A percentile compares a stretch with the other conserved stretches of the same genome.
phyloP scores from a whole-genome alignment of 1,140 invertebrate species.

The Tenebrio molitor region DNA sequence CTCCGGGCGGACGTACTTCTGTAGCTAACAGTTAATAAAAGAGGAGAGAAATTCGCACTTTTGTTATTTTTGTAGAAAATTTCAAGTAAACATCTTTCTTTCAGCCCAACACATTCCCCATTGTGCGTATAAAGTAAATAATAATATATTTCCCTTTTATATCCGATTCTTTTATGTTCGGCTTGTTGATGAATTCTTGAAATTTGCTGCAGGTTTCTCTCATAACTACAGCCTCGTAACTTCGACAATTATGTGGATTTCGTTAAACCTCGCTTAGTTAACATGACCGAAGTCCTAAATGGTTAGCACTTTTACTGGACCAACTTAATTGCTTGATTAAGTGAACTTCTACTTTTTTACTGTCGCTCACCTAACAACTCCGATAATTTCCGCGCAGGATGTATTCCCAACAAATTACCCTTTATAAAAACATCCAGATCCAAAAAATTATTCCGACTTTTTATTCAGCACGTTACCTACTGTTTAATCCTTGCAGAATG shows the following conservation, averaged over 20 bases:
- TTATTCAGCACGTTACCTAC: slow-evolving; percentile 42
- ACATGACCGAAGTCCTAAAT: background rate
- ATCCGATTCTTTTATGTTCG: slow-evolving; percentile 1
- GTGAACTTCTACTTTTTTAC: slow-evolving; percentile 9
- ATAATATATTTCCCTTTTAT: slow-evolving; percentile 26
- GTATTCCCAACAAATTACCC: background rate
- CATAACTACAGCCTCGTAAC: slow-evolving; percentile 4
- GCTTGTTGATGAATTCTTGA: slow-evolving; percentile 14
- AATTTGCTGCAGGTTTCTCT: slow-evolving; percentile 1
- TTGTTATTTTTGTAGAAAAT: slow-evolving; percentile 33
- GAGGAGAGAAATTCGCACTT: slow-evolving; percentile 23
- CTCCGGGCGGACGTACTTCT: slow-evolving; percentile 26
- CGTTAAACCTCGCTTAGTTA: slow-evolving; percentile 14
- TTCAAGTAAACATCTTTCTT: slow-evolving; percentile 32
- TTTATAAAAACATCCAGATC: slow-evolving; percentile 6
- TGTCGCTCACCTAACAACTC: background rate
- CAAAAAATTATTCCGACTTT: slow-evolving; percentile 38
- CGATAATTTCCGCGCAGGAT: background rate
- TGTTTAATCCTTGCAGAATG: slow-evolving; percentile 45
- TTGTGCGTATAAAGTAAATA: slow-evolving; percentile 27
- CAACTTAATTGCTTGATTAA: slow-evolving; percentile 14
- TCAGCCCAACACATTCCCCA: slow-evolving; percentile 11
- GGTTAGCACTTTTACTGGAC: slow-evolving; percentile 1
- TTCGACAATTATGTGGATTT: slow-evolving; percentile 18
- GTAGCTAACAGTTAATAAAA: slow-evolving; percentile 39